Conservation (phyloP, 1,140 invertebrate species). For the Armadillidium nasatum region DNA sequence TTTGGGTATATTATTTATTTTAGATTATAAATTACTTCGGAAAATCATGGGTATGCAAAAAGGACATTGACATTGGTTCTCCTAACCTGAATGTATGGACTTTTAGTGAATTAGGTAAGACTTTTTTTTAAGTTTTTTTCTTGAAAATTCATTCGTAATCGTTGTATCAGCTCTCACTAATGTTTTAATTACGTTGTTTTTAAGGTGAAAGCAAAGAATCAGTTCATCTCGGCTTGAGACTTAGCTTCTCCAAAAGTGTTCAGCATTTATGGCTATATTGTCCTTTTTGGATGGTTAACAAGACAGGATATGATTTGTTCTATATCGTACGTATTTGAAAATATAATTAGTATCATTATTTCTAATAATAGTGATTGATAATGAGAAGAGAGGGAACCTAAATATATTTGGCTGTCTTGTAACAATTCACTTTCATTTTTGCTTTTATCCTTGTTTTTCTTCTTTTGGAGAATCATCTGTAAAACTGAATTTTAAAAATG, state of each 20-base stretch:
- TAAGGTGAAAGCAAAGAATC: constrained; percentile 62
- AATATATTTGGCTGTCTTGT: too few species aligned
- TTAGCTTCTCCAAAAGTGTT: constrained; percentile 59
- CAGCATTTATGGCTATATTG: constrained; percentile 76
- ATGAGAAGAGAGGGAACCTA: too few species aligned
- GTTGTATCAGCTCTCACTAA: constrained; percentile 6
- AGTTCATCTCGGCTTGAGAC: constrained; percentile 81
- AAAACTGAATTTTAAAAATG: too few species aligned
- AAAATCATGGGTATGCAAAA: constrained; percentile 77
- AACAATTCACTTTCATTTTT: too few species aligned
- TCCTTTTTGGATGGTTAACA: constrained; percentile 99
- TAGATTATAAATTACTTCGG: constrained; percentile 51
- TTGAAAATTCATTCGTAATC: neutral
- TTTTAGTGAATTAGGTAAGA: constrained; percentile 56
- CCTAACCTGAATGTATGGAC: constrained; percentile 75
- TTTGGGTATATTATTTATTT: neutral
- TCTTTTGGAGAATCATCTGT: too few species aligned
- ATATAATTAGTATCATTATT: neutral
- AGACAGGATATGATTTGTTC: constrained; percentile 77
- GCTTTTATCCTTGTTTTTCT: too few species aligned
- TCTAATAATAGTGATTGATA: too few species aligned
- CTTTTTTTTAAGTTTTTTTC: too few species aligned
- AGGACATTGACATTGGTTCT: constrained; percentile 60
- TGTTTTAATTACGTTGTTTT: constrained; percentile 49
- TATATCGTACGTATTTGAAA: constrained; percentile 71